phyloP scores from a whole-genome alignment of 2,797 vertebrate genomes.

The Sebastes matsubarae region DNA sequence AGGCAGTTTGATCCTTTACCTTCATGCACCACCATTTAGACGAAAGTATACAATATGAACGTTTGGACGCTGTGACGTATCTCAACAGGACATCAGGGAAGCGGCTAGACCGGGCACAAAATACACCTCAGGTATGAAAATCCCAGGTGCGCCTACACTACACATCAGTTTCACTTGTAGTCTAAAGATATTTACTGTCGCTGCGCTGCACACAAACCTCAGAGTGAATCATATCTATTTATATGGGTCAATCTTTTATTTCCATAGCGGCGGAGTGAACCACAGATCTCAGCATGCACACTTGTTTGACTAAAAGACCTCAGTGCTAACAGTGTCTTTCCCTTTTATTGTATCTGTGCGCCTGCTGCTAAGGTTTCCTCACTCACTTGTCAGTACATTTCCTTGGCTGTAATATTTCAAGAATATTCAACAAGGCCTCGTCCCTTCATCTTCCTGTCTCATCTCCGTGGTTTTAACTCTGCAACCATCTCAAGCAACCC shows the following conservation, averaged over 20 bases:
- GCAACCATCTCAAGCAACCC: slow-evolving; percentile 26
- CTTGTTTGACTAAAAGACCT: slow-evolving; percentile 24
- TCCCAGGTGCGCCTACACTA: not conserved
- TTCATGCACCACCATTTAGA: not conserved
- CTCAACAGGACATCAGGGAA: not conserved
- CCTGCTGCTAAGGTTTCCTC: slow-evolving; percentile 1
- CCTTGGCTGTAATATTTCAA: not conserved
- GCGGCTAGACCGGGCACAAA: not conserved
- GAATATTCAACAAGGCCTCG: not conserved
- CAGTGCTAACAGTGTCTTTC: not conserved
- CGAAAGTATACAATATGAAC: not conserved
- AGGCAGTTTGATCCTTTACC: no score
- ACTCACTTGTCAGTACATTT: not conserved
- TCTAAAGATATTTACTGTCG: slow-evolving; percentile 11
- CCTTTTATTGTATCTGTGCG: not conserved
- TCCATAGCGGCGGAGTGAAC: slow-evolving; percentile 14
- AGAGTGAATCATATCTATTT: slow-evolving; percentile 36
- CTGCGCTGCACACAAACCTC: slow-evolving; percentile 1
- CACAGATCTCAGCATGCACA: slow-evolving; percentile 14
- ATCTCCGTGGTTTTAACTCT: slow-evolving; percentile 17
- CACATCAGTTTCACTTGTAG: slow-evolving; percentile 4
- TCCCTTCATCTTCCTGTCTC: slow-evolving; percentile 5
- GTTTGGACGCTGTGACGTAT: not conserved
- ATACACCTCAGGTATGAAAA: not conserved
- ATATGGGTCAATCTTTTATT: slow-evolving; percentile 27